Percentiles rank a stretch among this genome's conserved stretches.
Evolutionary conservation across 2,113 vertebrate species (phyloP).

Genomic region (Amblyopsis rosae): DNA sequence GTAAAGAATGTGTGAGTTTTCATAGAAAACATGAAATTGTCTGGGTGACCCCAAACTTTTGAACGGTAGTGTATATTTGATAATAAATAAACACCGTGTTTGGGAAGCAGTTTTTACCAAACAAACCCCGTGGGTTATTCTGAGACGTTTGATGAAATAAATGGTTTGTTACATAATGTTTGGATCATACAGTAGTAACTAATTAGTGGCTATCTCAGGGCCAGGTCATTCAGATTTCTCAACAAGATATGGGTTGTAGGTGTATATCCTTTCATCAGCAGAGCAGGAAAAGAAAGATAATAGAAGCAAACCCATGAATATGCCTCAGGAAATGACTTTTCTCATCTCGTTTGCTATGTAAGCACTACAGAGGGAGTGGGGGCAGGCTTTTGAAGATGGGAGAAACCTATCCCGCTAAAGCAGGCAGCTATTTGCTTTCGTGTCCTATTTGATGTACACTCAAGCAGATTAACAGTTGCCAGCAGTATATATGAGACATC

Average conservation of each 20-base stretch:
- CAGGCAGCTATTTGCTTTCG: slow-evolving; percentile 31
- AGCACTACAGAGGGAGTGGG: slow-evolving; percentile 31
- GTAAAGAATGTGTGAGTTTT: too few species aligned
- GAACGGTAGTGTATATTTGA: too few species aligned
- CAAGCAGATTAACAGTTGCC: slow-evolving; percentile 21
- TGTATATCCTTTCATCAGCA: slow-evolving; percentile 36
- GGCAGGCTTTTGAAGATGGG: slow-evolving; percentile 25
- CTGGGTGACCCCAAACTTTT: too few species aligned
- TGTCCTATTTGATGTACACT: slow-evolving; percentile 39
- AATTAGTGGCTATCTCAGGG: slow-evolving; percentile 17
- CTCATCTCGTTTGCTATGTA: slow-evolving; percentile 52
- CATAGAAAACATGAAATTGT: too few species aligned
- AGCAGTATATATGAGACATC: slow-evolving; percentile 2
- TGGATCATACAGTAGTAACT: not conserved
- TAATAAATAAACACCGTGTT: too few species aligned
- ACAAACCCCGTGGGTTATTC: not conserved
- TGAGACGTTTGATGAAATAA: not conserved
- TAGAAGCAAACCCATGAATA: slow-evolving; percentile 36
- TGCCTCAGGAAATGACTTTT: slow-evolving; percentile 41
- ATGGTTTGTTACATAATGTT: slow-evolving; percentile 8
- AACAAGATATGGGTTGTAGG: slow-evolving; percentile 12
- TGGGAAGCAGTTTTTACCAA: too few species aligned
- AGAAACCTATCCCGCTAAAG: slow-evolving; percentile 15
- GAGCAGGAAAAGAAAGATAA: slow-evolving; percentile 16
- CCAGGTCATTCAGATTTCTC: slow-evolving; percentile 3